A percentile compares a stretch with the other conserved stretches of the same genome.
Evolutionary conservation across 2,797 vertebrate genomes (phyloP).

Genomic region (Nannoperca australis): DNA sequence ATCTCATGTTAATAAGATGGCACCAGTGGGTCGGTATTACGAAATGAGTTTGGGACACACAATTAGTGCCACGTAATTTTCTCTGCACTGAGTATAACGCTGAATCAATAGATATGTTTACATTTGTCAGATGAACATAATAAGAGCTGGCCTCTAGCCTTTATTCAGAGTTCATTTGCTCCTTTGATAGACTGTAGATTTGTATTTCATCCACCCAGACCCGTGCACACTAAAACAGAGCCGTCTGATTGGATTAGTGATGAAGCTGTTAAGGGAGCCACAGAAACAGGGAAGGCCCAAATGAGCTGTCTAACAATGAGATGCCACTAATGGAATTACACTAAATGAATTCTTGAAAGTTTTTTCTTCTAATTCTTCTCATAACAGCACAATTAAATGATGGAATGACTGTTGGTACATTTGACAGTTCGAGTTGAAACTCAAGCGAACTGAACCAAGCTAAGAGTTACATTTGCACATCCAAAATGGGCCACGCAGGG

Average conservation of each 20-base stretch:
- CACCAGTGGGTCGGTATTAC: conserved; percentile 31
- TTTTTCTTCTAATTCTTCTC: rapidly evolving
- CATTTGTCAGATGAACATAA: conserved; percentile 13
- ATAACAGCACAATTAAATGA: not conserved
- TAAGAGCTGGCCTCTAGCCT: not conserved
- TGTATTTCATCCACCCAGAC: not conserved
- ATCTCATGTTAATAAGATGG: conserved; percentile 31
- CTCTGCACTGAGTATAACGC: not conserved
- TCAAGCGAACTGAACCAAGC: not conserved
- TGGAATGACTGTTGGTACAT: not conserved
- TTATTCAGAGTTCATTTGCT: conserved; percentile 22
- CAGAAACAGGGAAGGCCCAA: conserved; percentile 17
- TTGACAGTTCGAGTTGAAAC: not conserved
- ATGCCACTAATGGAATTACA: conserved; percentile 2
- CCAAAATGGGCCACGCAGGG: not conserved
- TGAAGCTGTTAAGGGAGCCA: conserved; percentile 34
- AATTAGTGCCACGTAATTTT: conserved; percentile 26
- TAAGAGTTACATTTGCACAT: not conserved
- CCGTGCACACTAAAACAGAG: conserved; percentile 29
- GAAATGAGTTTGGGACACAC: conserved; percentile 39
- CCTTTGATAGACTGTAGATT: not conserved
- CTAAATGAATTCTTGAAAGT: not conserved
- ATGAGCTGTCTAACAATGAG: not conserved
- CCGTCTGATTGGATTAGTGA: conserved; percentile 72
- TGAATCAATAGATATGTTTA: not conserved